These are phyloP conservation scores for Gopherus flavomarginatus DNA, from an alignment of 2,113 vertebrate genomes.

Conservation along the genomic window DNA sequence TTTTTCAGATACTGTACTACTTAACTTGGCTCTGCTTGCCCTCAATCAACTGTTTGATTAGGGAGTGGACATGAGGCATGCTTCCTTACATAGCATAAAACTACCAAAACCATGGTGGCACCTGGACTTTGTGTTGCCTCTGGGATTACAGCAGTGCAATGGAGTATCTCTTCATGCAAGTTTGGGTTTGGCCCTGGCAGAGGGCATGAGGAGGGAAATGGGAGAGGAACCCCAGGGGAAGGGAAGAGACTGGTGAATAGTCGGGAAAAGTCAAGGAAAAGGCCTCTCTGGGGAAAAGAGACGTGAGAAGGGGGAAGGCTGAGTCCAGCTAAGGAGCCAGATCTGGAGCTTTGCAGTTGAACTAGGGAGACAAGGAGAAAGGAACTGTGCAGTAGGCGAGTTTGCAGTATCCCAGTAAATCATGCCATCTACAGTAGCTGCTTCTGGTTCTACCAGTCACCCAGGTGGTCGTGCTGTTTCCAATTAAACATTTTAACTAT, in stretches of 20 bases:
- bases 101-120: neutral
- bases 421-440: neutral
- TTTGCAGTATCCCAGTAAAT: neutral
- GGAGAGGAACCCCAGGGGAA: accelerated
- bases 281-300: accelerated
- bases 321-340: neutral
- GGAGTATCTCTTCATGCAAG: neutral
- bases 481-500: neutral
- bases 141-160: neutral
- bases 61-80: accelerated
- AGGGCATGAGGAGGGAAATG: neutral
- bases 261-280: neutral
- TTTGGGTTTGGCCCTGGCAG: neutral
- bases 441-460: neutral
- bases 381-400: neutral
- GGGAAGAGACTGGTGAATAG: neutral
- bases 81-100: neutral
- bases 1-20: accelerated
- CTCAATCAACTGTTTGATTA: accelerated
- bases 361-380: accelerated
- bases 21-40: neutral
- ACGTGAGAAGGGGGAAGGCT: neutral
- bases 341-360: neutral
- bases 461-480: neutral
- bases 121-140: neutral